phyloP scores from a whole-genome alignment of 2,797 vertebrate genomes.

The Atherinosoma microstoma region DNA sequence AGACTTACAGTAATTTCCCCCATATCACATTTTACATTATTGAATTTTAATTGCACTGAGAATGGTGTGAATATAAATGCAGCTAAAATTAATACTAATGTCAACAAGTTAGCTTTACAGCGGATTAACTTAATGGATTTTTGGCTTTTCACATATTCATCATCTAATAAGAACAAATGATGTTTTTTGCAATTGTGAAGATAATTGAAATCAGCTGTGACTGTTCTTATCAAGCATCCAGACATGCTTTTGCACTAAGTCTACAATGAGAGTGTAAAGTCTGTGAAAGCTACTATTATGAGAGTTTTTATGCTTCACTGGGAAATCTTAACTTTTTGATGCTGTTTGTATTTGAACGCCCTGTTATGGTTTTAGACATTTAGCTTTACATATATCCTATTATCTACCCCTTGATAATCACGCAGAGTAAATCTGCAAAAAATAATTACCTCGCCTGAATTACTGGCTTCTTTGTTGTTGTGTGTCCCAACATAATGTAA shows the following conservation, averaged over 20 bases:
- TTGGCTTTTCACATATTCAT: conserved; percentile 30
- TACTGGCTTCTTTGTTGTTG: not conserved
- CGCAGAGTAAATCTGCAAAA: conserved; percentile 1
- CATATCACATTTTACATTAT: conserved; percentile 54
- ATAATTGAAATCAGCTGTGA: conserved; percentile 12
- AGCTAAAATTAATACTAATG: conserved; percentile 51
- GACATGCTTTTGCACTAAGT: conserved; percentile 16
- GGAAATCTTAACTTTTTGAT: conserved; percentile 32
- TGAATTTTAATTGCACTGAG: conserved; percentile 53
- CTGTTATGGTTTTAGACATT: conserved; percentile 13
- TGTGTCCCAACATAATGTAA: no score
- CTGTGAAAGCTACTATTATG: not conserved
- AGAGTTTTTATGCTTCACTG: conserved; percentile 17
- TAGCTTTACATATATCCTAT: not conserved
- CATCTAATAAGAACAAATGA: conserved; percentile 28
- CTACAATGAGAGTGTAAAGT: conserved; percentile 4
- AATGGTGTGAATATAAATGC: conserved; percentile 50
- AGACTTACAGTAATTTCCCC: conserved; percentile 39
- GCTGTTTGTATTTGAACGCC: conserved; percentile 22
- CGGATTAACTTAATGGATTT: conserved; percentile 51
- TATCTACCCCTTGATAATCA: conserved; percentile 24
- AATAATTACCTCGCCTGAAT: conserved; percentile 9
- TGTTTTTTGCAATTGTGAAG: conserved; percentile 7
- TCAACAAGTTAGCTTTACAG: conserved; percentile 35
- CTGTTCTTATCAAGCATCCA: conserved; percentile 16